phyloP scores from a whole-genome alignment of 1,140 invertebrate genomes.

The Drosophila sechellia region DNA sequence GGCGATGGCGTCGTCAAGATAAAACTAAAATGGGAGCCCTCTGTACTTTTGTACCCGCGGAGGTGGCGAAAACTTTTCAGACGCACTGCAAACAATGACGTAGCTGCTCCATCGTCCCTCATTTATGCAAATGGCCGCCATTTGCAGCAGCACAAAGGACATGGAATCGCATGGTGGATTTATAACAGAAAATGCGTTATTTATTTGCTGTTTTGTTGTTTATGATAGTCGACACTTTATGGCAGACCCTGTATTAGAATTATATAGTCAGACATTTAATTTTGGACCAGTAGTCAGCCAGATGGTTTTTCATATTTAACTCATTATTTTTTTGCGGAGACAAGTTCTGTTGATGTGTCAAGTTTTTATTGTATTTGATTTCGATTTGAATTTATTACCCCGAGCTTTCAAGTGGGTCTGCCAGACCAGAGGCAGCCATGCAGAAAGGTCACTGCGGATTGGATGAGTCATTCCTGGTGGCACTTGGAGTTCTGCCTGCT shows the following conservation, averaged over 20 bases:
- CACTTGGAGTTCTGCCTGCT: not conserved
- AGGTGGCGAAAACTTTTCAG: slow-evolving; percentile 65
- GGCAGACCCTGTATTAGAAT: not conserved
- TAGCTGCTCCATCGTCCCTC: slow-evolving; percentile 42
- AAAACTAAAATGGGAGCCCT: slow-evolving; percentile 38
- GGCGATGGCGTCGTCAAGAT: slow-evolving; percentile 31
- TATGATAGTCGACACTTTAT: slow-evolving; percentile 49
- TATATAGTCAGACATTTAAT: slow-evolving; percentile 26
- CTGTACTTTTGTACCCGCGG: too few relatives aligned
- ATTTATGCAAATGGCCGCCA: slow-evolving; percentile 62
- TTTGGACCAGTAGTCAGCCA: slow-evolving; percentile 11
- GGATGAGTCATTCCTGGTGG: slow-evolving; percentile 13
- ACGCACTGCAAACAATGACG: slow-evolving; percentile 65
- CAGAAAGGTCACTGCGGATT: slow-evolving; percentile 66
- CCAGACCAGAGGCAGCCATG: slow-evolving; percentile 32
- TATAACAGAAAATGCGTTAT: slow-evolving; percentile 63
- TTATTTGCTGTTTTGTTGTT: slow-evolving; percentile 66
- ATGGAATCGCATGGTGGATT: slow-evolving; percentile 38
- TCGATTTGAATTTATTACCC: slow-evolving; percentile 46
- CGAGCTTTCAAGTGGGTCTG: slow-evolving; percentile 18
- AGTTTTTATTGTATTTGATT: slow-evolving; percentile 47
- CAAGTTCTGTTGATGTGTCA: slow-evolving; percentile 32
- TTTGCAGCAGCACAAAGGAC: slow-evolving; percentile 40
- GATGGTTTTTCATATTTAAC: slow-evolving; percentile 22
- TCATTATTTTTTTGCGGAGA: slow-evolving; percentile 12